These are phyloP conservation scores for Thymelicus sylvestris DNA, from an alignment of 2,888 invertebrate species.

Conservation along the genomic window DNA sequence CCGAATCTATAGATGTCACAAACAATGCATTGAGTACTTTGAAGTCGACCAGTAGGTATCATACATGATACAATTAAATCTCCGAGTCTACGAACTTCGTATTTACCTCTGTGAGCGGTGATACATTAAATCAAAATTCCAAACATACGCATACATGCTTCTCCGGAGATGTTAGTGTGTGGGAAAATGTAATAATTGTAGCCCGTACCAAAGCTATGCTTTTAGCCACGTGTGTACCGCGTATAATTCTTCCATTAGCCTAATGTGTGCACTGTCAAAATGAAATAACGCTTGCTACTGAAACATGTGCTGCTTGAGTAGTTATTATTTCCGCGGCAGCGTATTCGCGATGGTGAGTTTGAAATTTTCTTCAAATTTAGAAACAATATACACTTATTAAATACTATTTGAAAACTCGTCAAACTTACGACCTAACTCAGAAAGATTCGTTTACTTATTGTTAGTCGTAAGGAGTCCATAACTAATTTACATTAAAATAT, in stretches of 20 bases:
- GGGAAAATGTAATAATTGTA: conserved; percentile 30
- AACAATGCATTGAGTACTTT: no score
- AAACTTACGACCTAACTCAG: no score
- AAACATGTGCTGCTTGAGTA: conserved; percentile 35
- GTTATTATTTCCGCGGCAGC: conserved; percentile 41
- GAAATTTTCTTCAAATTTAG: not conserved
- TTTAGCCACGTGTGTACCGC: conserved; percentile 37
- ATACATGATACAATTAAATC: not conserved
- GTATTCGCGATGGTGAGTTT: not conserved
- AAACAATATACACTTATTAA: not conserved
- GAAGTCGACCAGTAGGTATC: no score
- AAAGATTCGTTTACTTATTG: no score
- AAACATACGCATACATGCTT: conserved; percentile 3
- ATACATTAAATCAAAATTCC: conserved; percentile 15
- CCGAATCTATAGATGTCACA: no score
- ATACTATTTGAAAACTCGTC: not conserved
- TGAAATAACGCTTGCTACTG: conserved; percentile 40
- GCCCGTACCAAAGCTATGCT: conserved; percentile 24
- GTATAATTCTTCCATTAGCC: conserved; percentile 44
- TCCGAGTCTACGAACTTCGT: not conserved
- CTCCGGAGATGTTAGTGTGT: conserved; percentile 9
- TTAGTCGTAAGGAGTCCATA: no score
- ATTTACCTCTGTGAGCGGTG: not conserved
- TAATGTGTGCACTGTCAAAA: conserved; percentile 44
- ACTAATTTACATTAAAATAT: no score